Evolutionary conservation across 2,888 invertebrate genomes (phyloP), one percentile per base, ranked within the genome.

Genomic region (Exephanes ischioxanthus): DNA sequence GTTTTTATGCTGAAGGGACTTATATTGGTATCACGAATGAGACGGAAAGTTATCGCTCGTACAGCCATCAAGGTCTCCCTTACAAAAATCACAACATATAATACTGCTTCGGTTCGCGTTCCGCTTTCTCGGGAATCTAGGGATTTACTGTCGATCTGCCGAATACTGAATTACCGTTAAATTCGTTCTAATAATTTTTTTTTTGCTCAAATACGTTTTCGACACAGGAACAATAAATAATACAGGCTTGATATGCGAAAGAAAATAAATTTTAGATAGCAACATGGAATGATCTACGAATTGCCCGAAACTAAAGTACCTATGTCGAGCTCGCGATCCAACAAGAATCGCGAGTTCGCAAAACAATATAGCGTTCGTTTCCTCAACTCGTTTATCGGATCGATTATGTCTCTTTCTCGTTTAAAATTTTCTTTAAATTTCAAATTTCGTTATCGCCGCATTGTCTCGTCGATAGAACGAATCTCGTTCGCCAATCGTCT

Each of bases 51-150:
- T 37, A 51, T 55, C 53, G 37, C 68, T 26, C 72, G 19, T 66
- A 63, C 45, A 76, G 14, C 33, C 19, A 53, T 53, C 19, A 22
- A 55, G 41, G 66, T 72, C 33, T 63, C 53, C 71, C 22, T 88
- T 84, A 76, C 77, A 76, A 86, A 89, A 87, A 91, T 91, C 91
- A 92, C 91, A 92, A 89, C 83, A 72, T 73, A 86, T 92, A 92
- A 91, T 91, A 91, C 91, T 91, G 91, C 82, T 91, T 86, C 86
- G 88, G 91, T 89, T 86, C 80, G 79, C 72, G 41, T 22, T 37
- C 41, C 63, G 61, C 51, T 55, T 53, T 48, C 22, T 7, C 33
- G 77, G 58, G 26, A 78, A 41, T 63, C 61, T 63, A 33, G 3
- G 61, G 48, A 61, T 22, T 58, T 19, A 53, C n/a, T 53, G 66